Evolutionary conservation across 1,140 invertebrate genomes (phyloP), one percentile per base, ranked within the genome.

Genomic region (Eciton burchellii): DNA sequence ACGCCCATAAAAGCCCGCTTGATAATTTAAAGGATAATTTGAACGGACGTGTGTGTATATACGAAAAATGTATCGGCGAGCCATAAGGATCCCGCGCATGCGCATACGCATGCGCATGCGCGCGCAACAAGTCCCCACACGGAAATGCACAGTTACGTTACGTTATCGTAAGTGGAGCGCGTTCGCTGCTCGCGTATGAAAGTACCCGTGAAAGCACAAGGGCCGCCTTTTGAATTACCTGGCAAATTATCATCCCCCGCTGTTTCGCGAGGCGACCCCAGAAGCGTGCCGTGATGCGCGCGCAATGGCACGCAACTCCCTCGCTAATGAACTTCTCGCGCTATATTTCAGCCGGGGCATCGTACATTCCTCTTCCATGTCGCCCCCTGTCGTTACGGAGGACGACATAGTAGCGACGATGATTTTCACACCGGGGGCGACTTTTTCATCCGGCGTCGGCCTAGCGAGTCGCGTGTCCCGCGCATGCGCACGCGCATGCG

Each of bases 171-270:
- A 84, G 82, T 74, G 54, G 85, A 87, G 59, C 60, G 47, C 35
- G 35, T 6, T 35, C 35, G 35, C 35, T 54, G n/a, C n/a, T n/a
- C n/a, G n/a, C 82, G 12, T 59, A 57, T 35, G 6, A n/a, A n/a
- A n/a, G 84, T 62, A 57, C 19, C 62, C 86, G 84, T 86, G 86
- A 86, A 86, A 84, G 60, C 56, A 81, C 59, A 63, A 63, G 63
- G 65, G 47, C 43, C 62, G 56, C 59, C 77, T 71, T 74, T 84
- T 79, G 63, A 71, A 81, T 88, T 84, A 73, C 59, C 49, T 12
- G 63, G 86, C 71, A 87, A 88, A 88, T 88, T 79, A 76, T 63
- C 57, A 45, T 82, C 85, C 45, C 74, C 85, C 65, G 76, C 74
- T 81, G 82, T 79, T 35, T 81, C 52, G 77, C 47, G 52, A 29